Evolutionary conservation across 1,140 invertebrate species (phyloP).

Genomic region (Calephelis nemesis): DNA sequence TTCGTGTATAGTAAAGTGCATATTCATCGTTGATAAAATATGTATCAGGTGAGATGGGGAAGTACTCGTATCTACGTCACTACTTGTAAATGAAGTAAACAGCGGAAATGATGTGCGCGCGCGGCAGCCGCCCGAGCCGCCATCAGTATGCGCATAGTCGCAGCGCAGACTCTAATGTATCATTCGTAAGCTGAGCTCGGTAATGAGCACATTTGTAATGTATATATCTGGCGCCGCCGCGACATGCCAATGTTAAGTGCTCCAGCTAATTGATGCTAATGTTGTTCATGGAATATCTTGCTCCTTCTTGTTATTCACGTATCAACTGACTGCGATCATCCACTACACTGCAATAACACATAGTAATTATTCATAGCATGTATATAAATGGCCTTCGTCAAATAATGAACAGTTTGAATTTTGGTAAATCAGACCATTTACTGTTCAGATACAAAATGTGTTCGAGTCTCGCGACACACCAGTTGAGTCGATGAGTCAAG

Average conservation of each 20-base stretch:
- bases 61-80: neutral
- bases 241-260: neutral
- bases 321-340: too few species aligned
- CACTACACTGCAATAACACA: too few species aligned
- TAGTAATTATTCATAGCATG: too few species aligned
- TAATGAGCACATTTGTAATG: constrained; percentile 11
- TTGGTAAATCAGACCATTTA: too few species aligned
- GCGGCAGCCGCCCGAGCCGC: neutral
- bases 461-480: too few species aligned
- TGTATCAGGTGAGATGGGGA: neutral
- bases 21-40: neutral
- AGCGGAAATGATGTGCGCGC: neutral
- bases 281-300: too few species aligned
- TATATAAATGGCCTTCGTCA: too few species aligned
- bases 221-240: constrained; percentile 1
- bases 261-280: neutral
- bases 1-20: neutral
- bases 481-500: too few species aligned
- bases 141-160: neutral
- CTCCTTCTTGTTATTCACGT: too few species aligned
- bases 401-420: too few species aligned
- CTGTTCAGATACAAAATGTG: too few species aligned
- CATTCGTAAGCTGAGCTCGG: neutral
- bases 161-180: neutral
- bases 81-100: constrained; percentile 5